These are phyloP conservation scores for Luehdorfia chinensis DNA, from an alignment of 1,140 invertebrate species.

Conservation along the genomic window DNA sequence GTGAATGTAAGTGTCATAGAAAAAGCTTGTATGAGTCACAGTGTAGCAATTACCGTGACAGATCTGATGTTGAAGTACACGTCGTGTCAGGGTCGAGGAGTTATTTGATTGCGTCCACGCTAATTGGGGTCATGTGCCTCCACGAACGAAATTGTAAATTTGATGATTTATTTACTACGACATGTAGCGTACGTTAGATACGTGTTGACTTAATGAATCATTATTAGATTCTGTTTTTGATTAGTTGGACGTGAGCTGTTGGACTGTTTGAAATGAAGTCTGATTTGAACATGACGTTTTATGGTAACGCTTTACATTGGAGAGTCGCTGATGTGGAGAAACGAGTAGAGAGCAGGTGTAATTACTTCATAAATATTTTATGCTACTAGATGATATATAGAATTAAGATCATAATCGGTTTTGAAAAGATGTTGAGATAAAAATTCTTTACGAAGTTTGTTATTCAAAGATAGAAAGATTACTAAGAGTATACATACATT, in stretches of 20 bases:
- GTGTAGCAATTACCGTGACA: constrained; percentile 7
- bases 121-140: constrained; percentile 9
- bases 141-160: background rate
- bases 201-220: constrained; percentile 13
- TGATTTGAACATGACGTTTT: background rate
- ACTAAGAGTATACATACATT: no score
- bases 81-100: background rate
- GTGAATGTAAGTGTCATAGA: no score
- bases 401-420: no score
- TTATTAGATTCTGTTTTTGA: constrained; percentile 7
- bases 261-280: constrained; percentile 9
- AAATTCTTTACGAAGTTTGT: no score
- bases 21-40: background rate
- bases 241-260: constrained; percentile 1
- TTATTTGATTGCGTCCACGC: constrained; percentile 4
- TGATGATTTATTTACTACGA: constrained; percentile 5
- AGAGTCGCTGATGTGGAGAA: no score
- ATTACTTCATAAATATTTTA: no score
- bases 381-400: no score
- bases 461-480: no score
- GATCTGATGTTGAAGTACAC: constrained; percentile 3
- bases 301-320: no score
- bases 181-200: constrained; percentile 5
- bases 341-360: no score
- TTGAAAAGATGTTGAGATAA: no score